Evolutionary conservation across 2,113 vertebrate species (phyloP).

Genomic region (Columbina picui): DNA sequence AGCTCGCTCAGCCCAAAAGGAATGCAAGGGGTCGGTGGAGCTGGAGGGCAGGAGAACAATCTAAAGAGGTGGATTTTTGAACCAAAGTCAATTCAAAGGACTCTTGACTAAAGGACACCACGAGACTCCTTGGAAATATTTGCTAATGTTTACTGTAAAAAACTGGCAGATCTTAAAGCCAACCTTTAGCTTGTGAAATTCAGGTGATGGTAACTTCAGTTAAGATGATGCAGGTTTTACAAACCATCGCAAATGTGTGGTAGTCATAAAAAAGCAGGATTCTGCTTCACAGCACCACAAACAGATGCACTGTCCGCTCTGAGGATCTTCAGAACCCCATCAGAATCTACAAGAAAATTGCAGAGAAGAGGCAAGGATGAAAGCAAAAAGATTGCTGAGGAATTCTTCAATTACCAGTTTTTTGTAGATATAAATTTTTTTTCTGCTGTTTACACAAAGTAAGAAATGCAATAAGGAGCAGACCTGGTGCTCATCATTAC

Average conservation of each 20-base stretch:
- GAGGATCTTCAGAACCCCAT: background rate
- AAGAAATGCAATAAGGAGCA: background rate
- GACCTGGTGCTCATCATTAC: background rate
- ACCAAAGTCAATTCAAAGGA: background rate
- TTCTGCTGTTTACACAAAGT: no score
- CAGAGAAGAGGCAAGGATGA: background rate
- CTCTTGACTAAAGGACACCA: background rate
- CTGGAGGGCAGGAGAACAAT: background rate
- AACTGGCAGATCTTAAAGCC: background rate
- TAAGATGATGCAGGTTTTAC: background rate
- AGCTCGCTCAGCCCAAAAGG: background rate
- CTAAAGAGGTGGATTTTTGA: background rate
- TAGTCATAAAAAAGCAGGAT: background rate
- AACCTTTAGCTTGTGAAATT: background rate
- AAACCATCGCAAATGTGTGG: accelerated
- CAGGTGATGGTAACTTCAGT: background rate
- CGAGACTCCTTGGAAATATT: accelerated
- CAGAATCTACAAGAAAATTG: background rate
- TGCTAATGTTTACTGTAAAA: background rate
- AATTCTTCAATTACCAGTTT: background rate
- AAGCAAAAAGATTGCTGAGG: background rate
- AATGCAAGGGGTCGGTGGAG: background rate
- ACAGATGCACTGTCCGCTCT: background rate
- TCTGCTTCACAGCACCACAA: background rate
- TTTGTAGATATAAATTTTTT: background rate